Conservation (phyloP, 1,140 invertebrate species). For the Centruroides vittatus region DNA sequence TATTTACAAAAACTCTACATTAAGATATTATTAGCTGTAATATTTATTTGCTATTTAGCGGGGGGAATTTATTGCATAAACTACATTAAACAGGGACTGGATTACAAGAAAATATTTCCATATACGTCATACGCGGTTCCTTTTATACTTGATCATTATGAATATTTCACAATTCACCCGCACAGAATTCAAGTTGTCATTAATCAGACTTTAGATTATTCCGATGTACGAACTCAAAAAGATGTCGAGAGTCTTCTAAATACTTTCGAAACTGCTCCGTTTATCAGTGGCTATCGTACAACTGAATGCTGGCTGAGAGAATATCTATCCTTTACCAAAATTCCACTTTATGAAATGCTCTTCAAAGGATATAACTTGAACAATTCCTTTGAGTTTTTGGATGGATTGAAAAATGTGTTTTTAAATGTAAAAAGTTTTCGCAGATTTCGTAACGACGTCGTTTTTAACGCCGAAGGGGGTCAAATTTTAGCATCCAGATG, state of each 20-base stretch:
- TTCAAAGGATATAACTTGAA: constrained; percentile 51
- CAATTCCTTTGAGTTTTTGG: constrained; percentile 55
- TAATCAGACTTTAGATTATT: constrained; percentile 66
- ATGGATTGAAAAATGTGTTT: constrained; percentile 47
- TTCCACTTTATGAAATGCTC: constrained; percentile 46
- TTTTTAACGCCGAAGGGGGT: constrained; percentile 54
- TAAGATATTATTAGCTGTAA: constrained; percentile 53
- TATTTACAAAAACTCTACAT: constrained; percentile 58
- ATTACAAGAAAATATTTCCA: constrained; percentile 63
- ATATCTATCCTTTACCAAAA: constrained; percentile 58
- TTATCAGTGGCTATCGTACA: constrained; percentile 52
- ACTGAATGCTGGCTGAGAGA: constrained; percentile 80
- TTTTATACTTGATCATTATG: constrained; percentile 74
- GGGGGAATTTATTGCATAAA: constrained; percentile 75
- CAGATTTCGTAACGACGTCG: constrained; percentile 59
- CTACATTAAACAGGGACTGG: constrained; percentile 72
- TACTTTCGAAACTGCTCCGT: constrained; percentile 61
- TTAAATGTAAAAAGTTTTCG: constrained; percentile 33
- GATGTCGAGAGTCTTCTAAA: constrained; percentile 55
- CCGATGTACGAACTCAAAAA: constrained; percentile 40
- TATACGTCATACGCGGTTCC: constrained; percentile 73
- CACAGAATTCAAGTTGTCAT: constrained; percentile 78
- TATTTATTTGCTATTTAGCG: constrained; percentile 62
- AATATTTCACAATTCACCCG: constrained; percentile 74
- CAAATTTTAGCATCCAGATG: constrained; percentile 68